A percentile compares a stretch with the other conserved stretches of the same genome.
phyloP scores from a whole-genome alignment of 1,140 invertebrate species.

The Lepidurus packardi region DNA sequence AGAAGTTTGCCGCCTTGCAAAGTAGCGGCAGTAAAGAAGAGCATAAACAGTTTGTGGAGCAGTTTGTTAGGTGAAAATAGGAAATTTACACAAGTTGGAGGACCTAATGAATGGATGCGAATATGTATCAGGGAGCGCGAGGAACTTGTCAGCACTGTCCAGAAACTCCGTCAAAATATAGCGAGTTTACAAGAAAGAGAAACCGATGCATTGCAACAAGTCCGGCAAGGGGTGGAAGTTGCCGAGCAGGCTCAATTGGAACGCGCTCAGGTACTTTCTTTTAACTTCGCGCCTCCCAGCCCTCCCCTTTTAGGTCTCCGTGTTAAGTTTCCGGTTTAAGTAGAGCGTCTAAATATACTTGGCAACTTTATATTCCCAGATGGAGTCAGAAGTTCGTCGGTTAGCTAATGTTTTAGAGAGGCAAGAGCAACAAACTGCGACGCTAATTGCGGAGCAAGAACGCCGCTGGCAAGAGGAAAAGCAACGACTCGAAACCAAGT shows the following conservation, averaged over 20 bases:
- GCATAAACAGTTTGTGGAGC: background rate
- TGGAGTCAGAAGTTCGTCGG: conserved; percentile 32
- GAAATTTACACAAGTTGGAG: background rate
- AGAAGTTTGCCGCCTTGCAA: conserved; percentile 24
- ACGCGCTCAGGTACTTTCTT: conserved; percentile 31
- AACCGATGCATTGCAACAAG: conserved; percentile 28
- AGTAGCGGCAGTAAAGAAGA: background rate
- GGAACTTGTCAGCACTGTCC: conserved; percentile 24
- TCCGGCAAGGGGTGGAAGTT: conserved; percentile 32
- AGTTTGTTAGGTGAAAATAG: background rate
- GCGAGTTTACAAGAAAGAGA: conserved; percentile 30
- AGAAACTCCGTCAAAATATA: conserved; percentile 28
- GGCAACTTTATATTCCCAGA: conserved; percentile 21
- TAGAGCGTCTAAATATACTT: background rate
- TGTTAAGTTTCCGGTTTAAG: background rate
- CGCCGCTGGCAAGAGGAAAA: conserved; percentile 28
- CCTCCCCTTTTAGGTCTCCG: background rate
- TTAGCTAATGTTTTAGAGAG: conserved; percentile 27
- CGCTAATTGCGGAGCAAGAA: conserved; percentile 25
- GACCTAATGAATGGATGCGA: background rate
- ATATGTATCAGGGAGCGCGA: conserved; percentile 23
- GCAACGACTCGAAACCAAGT: conserved; percentile 25
- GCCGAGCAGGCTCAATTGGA: conserved; percentile 34
- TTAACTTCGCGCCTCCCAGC: background rate
- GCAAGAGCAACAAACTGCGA: conserved; percentile 29